Base-by-base conservation (phyloP, 2,888 invertebrate species). In the Polydrusus pterygomalis region DNA sequence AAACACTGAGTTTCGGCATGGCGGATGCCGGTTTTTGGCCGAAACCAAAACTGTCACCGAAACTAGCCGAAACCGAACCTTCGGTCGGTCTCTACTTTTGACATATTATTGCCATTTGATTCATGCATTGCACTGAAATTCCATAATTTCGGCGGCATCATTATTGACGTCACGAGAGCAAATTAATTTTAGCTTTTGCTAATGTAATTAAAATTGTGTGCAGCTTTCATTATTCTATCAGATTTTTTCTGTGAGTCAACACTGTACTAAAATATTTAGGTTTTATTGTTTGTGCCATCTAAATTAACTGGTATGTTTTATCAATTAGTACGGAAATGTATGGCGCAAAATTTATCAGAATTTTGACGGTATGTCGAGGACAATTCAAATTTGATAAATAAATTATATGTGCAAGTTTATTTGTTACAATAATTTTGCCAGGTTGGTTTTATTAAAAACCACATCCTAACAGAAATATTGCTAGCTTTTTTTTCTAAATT, bases 351-450 rank as follows among this genome's bases (percentile, higher is more conserved):
- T 79, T 81, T 82, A 81, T 82, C 81, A 58, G 58, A 70, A 58
- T 54, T 79, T 81, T 79, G 81, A 79, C 80, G 81, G 79, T 80
- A 80, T 82, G 80, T 79, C 78, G 81, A 82, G 81, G 82, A 80
- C 81, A 76, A 69, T 56, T 58, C 43, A 3, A 38, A 15, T 77
- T 74, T 78, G 63, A 75, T 78, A 75, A 78, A 77, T 75, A 74
- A 79, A 75, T 72, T 78, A n/a, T n/a, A n/a, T 69, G n/a, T 56
- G 56, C 40, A 40, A 34, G 30, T 58, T 69, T 13, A 67, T 34
- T 40, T 13, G 63, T 30, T 64, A 43, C 43, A 62, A 62, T 62
- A 20, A 62, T 17, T 64, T 9, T 30, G 17, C 15, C 25, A 45
- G 10, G 1, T 47, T 64, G 15, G 49, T 30, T 49, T 25, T 17